Evolutionary conservation across 2,797 vertebrate species (phyloP).

Genomic region (Falco peregrinus): DNA sequence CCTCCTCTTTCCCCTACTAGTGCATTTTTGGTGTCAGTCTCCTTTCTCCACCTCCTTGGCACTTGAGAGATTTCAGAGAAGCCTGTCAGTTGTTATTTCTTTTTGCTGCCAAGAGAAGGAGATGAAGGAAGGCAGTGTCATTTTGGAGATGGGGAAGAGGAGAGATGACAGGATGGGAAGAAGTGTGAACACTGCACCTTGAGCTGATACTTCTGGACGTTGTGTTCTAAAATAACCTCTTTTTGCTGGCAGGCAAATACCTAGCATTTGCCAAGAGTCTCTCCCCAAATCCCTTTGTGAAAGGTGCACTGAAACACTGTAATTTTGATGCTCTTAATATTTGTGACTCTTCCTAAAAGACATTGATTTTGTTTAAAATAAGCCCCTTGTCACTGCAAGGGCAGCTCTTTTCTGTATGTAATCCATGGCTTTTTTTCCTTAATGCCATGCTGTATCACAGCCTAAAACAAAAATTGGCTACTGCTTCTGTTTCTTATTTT

Average conservation of each 20-base stretch:
- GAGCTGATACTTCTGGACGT: not conserved
- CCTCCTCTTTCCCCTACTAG: slow-evolving; percentile 30
- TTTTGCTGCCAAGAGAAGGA: not conserved
- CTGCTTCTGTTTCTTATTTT: not conserved
- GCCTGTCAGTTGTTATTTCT: not conserved
- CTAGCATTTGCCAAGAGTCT: not conserved
- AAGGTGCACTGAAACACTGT: not conserved
- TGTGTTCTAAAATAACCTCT: not conserved
- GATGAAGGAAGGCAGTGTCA: not conserved
- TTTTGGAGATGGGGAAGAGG: not conserved
- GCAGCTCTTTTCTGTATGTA: not conserved
- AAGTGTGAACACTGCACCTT: not conserved
- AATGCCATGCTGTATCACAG: not conserved
- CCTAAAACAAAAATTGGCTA: not conserved
- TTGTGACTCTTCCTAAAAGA: not conserved
- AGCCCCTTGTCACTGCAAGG: not conserved
- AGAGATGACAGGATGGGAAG: not conserved
- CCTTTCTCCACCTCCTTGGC: not conserved
- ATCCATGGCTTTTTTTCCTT: not conserved
- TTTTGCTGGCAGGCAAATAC: not conserved
- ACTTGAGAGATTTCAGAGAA: not conserved
- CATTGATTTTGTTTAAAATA: not conserved
- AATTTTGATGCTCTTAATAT: not conserved
- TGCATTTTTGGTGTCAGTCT: slow-evolving; percentile 42
- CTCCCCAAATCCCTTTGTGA: not conserved